Percentiles rank a stretch among this genome's conserved stretches.
These are phyloP conservation scores for Ceyx margarethae DNA, from an alignment of 2,113 vertebrate genomes.

Conservation along the genomic window DNA sequence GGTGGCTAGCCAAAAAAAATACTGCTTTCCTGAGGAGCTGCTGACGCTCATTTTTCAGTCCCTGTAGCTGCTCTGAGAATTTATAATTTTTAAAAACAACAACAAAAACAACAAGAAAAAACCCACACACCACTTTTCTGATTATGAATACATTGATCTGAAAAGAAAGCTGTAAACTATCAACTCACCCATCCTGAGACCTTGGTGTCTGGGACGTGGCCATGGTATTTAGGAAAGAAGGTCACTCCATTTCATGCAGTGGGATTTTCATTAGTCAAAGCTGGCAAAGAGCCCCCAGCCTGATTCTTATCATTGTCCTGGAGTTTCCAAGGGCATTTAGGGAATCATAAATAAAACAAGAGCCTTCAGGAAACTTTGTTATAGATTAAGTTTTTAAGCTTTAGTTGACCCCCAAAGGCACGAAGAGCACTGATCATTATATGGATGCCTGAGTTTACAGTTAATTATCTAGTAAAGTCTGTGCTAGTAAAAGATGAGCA, in stretches of 20 bases:
- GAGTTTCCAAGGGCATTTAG: background rate
- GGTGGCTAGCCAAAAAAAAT: background rate
- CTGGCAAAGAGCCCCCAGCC: background rate
- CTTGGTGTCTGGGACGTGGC: background rate
- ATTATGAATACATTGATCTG: background rate
- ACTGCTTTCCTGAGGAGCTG: background rate
- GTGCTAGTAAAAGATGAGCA: background rate
- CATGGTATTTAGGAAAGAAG: background rate
- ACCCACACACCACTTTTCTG: background rate
- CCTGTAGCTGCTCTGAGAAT: background rate
- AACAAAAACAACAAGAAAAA: no score
- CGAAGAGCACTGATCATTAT: background rate
- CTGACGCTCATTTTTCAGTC: background rate
- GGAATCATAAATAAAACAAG: background rate
- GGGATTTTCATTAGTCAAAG: conserved; percentile 21
- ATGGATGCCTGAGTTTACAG: background rate
- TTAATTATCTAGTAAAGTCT: background rate
- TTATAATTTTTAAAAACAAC: background rate
- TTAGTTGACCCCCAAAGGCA: background rate
- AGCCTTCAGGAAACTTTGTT: background rate
- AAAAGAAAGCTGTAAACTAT: background rate
- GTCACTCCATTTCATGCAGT: background rate
- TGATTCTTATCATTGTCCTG: background rate
- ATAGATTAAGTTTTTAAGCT: background rate
- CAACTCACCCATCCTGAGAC: background rate